A percentile compares a stretch with the other conserved stretches of the same genome.
phyloP scores from a whole-genome alignment of 1,140 invertebrate species.

The Bombus sibiricus region DNA sequence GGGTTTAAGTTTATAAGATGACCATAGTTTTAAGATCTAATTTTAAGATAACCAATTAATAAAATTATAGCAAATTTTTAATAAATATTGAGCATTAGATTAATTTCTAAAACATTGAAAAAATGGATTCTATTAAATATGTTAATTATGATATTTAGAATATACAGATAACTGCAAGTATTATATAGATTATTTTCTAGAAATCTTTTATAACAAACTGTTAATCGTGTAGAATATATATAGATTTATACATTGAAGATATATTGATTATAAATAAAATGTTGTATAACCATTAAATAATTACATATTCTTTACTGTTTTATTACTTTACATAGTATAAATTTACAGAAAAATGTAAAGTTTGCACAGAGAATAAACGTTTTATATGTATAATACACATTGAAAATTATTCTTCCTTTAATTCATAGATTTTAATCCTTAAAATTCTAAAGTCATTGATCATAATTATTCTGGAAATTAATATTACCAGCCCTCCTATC shows the following conservation, averaged over 20 bases:
- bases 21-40: conserved; percentile 64
- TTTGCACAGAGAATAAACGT: neutral
- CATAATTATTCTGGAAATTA: conserved; percentile 58
- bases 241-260: conserved; percentile 1
- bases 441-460: conserved; percentile 64
- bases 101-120: neutral
- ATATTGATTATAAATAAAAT: conserved; percentile 31
- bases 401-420: conserved; percentile 35
- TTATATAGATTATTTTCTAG: neutral
- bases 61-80: neutral
- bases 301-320: neutral
- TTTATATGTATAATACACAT: neutral
- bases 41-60: conserved; percentile 64
- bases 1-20: conserved; percentile 77
- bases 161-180: neutral
- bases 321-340: neutral
- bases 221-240: conserved; percentile 34
- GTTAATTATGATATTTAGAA: neutral
- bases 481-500: conserved; percentile 52
- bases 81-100: neutral
- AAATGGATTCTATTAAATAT: neutral
- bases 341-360: conserved; percentile 30
- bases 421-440: conserved; percentile 60
- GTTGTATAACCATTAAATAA: neutral
- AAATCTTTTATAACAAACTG: neutral